Conservation (phyloP, 2,797 vertebrate species). For the Caiman crocodilus region DNA sequence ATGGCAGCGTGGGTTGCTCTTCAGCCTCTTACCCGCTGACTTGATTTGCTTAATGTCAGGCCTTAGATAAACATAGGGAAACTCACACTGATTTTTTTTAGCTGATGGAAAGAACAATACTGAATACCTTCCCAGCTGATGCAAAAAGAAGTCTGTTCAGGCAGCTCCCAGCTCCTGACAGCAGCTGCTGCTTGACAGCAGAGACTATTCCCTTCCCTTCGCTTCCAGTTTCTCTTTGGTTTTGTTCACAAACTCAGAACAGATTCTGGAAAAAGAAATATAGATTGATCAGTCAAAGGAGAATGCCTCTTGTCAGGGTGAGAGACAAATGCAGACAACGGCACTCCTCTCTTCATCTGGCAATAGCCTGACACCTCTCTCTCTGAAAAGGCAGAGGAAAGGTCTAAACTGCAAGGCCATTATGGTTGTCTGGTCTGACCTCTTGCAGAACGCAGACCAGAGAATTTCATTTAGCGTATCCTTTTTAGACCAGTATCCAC, state of each 20-base stretch:
- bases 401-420: neutral
- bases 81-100: neutral
- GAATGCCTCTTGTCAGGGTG: neutral
- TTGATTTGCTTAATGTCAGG: constrained; percentile 2
- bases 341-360: neutral
- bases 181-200: neutral
- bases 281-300: neutral
- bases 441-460: neutral
- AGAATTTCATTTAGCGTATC: neutral
- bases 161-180: neutral
- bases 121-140: too few relatives aligned
- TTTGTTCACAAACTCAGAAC: neutral
- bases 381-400: neutral
- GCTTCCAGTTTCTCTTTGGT: neutral
- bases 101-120: neutral
- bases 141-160: neutral
- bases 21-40: neutral
- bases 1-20: too few relatives aligned
- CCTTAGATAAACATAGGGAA: neutral
- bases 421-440: neutral
- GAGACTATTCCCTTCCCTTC: neutral
- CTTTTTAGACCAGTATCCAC: neutral
- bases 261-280: neutral
- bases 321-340: neutral
- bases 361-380: neutral